These are phyloP conservation scores for Nothocercus nigrocapillus DNA, from an alignment of 2,113 vertebrate genomes.

Conservation along the genomic window DNA sequence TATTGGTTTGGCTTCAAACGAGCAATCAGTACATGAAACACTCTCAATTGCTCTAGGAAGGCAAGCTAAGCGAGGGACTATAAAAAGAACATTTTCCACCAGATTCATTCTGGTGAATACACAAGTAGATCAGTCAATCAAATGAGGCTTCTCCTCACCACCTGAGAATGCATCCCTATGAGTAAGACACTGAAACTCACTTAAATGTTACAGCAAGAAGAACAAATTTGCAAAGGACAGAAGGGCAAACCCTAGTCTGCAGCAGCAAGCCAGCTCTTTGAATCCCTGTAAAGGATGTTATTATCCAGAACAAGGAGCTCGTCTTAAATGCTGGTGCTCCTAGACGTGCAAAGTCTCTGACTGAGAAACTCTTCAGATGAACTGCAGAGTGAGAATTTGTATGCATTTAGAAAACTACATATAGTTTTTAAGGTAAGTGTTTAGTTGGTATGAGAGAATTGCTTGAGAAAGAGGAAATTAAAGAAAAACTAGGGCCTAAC, in stretches of 20 bases:
- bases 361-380: not conserved
- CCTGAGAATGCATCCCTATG: not conserved
- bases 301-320: not conserved
- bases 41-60: not conserved
- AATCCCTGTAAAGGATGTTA: not conserved
- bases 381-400: not conserved
- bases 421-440: not conserved
- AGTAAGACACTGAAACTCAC: not conserved
- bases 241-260: not conserved
- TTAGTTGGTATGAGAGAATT: not conserved
- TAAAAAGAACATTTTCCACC: not conserved
- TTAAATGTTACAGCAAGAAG: not conserved
- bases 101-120: not conserved
- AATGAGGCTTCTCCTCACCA: not conserved
- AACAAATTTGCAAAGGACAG: conserved; percentile 23
- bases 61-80: not conserved
- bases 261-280: not conserved
- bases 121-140: not conserved
- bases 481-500: too few relatives aligned
- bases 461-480: too few relatives aligned
- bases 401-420: not conserved
- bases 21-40: not conserved
- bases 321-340: not conserved
- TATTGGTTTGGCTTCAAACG: not conserved
- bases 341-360: not conserved